Conservation (phyloP, 2,113 vertebrate species). For the Coptodon rendalli region DNA sequence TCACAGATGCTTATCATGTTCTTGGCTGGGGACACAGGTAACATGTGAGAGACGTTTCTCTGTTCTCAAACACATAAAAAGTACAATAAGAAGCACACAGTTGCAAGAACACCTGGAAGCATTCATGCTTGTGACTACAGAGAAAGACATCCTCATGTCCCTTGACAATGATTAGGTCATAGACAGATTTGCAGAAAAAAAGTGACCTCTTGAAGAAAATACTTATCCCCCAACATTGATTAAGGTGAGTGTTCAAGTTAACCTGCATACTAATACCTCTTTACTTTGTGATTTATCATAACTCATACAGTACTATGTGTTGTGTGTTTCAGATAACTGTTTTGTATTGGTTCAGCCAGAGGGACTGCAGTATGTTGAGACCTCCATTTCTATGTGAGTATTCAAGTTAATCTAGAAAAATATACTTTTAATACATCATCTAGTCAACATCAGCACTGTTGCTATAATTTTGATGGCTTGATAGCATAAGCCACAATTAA, state of each 20-base stretch:
- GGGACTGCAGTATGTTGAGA: background rate
- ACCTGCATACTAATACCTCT: background rate
- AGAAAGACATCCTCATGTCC: accelerated
- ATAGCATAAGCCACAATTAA: background rate
- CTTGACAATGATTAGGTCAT: background rate
- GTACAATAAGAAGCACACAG: background rate
- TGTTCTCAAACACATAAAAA: background rate
- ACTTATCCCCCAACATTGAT: too few relatives aligned
- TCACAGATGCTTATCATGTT: too few relatives aligned
- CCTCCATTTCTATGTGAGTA: background rate
- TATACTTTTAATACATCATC: accelerated
- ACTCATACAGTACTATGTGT: background rate
- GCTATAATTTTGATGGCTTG: too few relatives aligned
- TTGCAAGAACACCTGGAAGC: accelerated
- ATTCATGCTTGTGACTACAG: background rate
- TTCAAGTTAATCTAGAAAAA: background rate
- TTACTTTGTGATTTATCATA: background rate
- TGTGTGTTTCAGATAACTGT: background rate
- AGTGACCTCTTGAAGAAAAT: background rate
- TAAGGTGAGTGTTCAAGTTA: background rate
- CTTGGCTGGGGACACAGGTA: background rate
- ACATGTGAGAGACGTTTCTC: background rate
- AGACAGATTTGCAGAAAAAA: background rate
- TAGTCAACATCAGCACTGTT: background rate
- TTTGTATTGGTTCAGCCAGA: background rate